These are phyloP conservation scores for Paracentrotus lividus DNA, from an alignment of 53 echinoderm and acorn worm genomes.

Conservation along the genomic window DNA sequence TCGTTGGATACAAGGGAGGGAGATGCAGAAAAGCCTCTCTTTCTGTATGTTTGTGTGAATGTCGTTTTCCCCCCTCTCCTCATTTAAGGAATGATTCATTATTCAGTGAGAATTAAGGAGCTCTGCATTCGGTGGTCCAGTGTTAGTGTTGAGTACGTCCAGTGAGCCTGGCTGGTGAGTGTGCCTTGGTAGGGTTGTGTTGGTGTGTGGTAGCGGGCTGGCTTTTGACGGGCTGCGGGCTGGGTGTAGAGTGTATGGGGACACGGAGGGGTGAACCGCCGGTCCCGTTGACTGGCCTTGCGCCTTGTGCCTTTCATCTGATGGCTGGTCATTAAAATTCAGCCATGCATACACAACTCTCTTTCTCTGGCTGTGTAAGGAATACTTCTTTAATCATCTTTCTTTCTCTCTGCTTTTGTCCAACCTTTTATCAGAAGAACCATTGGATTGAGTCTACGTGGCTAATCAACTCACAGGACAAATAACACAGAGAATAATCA, in stretches of 20 bases:
- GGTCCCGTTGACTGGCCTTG: slow-evolving; percentile 37
- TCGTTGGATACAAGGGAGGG: slow-evolving; percentile 17
- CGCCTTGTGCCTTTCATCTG: slow-evolving; percentile 47
- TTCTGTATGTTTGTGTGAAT: slow-evolving; percentile 60
- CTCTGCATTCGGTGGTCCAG: slow-evolving; percentile 67
- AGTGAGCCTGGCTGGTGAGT: slow-evolving; percentile 31
- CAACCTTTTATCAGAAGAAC: background rate
- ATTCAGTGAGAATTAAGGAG: slow-evolving; percentile 71
- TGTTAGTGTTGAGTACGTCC: slow-evolving; percentile 32
- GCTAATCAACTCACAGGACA: slow-evolving; percentile 7
- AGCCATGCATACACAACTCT: slow-evolving; percentile 60
- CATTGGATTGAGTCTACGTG: slow-evolving; percentile 22
- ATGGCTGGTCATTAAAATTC: slow-evolving; percentile 62
- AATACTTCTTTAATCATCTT: slow-evolving; percentile 50
- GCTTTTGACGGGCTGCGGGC: background rate
- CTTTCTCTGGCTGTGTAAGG: slow-evolving; percentile 7
- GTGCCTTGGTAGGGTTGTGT: background rate
- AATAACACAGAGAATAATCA: slow-evolving; percentile 28
- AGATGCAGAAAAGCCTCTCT: slow-evolving; percentile 46
- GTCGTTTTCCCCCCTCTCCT: slow-evolving; percentile 35
- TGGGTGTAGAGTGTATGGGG: slow-evolving; percentile 41
- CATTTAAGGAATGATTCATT: slow-evolving; percentile 72
- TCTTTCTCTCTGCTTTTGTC: slow-evolving; percentile 11
- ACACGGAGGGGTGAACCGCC: slow-evolving; percentile 19
- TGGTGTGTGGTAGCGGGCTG: slow-evolving; percentile 51